Base-by-base conservation (phyloP, 2,888 invertebrate species). In the Drepana falcataria region DNA sequence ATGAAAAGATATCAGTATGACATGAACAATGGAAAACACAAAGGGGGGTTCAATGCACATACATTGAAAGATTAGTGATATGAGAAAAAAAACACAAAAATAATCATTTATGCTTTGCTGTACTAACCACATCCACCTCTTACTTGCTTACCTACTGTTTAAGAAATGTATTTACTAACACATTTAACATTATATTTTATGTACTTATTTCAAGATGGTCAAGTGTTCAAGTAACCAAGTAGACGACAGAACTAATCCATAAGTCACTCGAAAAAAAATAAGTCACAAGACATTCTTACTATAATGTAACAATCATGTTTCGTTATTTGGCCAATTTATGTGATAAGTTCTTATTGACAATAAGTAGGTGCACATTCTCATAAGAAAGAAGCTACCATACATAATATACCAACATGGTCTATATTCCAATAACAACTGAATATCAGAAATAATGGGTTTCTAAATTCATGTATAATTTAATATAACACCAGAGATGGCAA, bases 41-140 rank as follows among this genome's bases (percentile, higher is more conserved):
- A 35, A 33, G 53, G 47, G 54, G 52, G 52, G 51, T 54, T 55
- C 60, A 64, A 59, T 60, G 57, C 58, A 64, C 60, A 58, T 41
- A 54, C 56, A 41, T 35, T 53, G 55, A 54, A 53, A 48, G 53
- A 53, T 52, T 41, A 52, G 57, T 54, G 54, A 65, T 9, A 21
- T 53, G 49, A 53, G 53, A 55, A 47, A 58, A 58, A 47, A 58
- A 57, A 57, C 60, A 55, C 51, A 37, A 54, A 55, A 65, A 63
- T 62, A 58, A 61, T 56, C 70, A 74, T 71, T 64, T 63, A 71
- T 64, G 84, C 84, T 85, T 83, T 61, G 84, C 83, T 64, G 65
- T 77, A 81, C 83, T 85, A 85, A 85, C 80, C 60, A 41, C 44
- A 60, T 64, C 66, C 68, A 71, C 69, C 66, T 67, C 65, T 62